These are phyloP conservation scores for Arizona elegans DNA, from an alignment of 2,113 vertebrate genomes.

Conservation along the genomic window DNA sequence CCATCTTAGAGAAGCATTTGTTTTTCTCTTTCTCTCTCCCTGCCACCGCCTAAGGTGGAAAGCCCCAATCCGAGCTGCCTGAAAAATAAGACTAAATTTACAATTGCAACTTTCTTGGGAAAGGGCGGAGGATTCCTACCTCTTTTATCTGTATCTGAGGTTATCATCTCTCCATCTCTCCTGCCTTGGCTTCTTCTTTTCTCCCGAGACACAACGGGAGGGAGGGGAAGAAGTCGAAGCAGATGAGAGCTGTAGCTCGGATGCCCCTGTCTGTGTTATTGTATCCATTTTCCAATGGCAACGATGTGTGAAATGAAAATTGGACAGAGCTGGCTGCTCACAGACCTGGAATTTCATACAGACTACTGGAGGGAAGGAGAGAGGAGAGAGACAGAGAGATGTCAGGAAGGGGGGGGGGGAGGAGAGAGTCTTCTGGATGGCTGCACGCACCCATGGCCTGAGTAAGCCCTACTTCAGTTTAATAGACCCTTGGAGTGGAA, in stretches of 20 bases:
- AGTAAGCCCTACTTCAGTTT: constrained; percentile 4
- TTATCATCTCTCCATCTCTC: constrained; percentile 20
- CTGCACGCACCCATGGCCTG: not conserved
- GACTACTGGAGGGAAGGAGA: constrained; percentile 28
- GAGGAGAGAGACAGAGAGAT: constrained; percentile 10
- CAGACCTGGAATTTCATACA: constrained; percentile 51
- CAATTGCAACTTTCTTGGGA: not conserved
- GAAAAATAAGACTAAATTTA: not conserved
- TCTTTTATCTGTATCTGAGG: constrained; percentile 14
- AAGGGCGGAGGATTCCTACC: not conserved
- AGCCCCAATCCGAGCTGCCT: not conserved
- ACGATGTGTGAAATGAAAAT: constrained; percentile 71
- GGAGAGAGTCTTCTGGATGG: not conserved
- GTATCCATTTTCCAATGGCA: constrained; percentile 65
- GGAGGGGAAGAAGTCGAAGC: not conserved
- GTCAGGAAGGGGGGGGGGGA: not conserved
- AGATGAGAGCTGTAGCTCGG: not conserved
- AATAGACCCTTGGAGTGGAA: constrained; percentile 18
- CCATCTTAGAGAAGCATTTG: not conserved
- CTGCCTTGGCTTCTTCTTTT: not conserved
- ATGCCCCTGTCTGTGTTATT: constrained; percentile 50
- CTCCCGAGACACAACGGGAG: not conserved
- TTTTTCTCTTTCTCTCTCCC: not conserved
- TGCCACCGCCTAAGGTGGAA: not conserved
- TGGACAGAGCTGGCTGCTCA: constrained; percentile 63